These are phyloP conservation scores for Neoarius graeffei DNA, from an alignment of 2,113 vertebrate species.

Conservation along the genomic window DNA sequence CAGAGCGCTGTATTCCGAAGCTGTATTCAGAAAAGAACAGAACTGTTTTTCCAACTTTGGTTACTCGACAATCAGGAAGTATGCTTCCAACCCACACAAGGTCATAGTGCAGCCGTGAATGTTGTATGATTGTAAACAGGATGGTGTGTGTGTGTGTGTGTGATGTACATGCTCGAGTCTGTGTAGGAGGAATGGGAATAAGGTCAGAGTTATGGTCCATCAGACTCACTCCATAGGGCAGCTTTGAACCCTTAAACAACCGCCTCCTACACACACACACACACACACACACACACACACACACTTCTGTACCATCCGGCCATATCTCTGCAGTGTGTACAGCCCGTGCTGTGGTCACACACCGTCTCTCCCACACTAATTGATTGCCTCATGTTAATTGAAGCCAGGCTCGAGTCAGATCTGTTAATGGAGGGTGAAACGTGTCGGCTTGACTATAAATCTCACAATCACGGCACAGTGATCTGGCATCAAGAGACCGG, in stretches of 20 bases:
- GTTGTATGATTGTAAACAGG: not conserved
- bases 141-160: not conserved
- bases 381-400: slow-evolving; percentile 71
- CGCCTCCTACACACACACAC: not conserved
- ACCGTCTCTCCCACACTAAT: slow-evolving; percentile 62
- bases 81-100: not conserved
- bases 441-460: slow-evolving; percentile 64
- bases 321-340: slow-evolving; percentile 45
- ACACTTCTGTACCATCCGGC: not conserved
- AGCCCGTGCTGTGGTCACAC: slow-evolving; percentile 52
- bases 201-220: slow-evolving; percentile 39
- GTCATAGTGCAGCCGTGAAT: not conserved
- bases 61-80: not conserved
- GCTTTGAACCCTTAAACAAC: slow-evolving; percentile 12
- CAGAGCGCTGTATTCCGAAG: too few species aligned
- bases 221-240: slow-evolving; percentile 14
- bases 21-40: too few species aligned
- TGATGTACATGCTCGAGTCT: not conserved
- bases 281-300: not conserved
- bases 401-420: slow-evolving; percentile 68
- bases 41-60: not conserved
- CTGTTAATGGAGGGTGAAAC: slow-evolving; percentile 71
- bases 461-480: slow-evolving; percentile 56
- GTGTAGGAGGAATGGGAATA: slow-evolving; percentile 28
- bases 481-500: slow-evolving; percentile 56